These are phyloP conservation scores for Hofmannophila pseudospretella DNA, from an alignment of 2,888 invertebrate species.

Conservation along the genomic window DNA sequence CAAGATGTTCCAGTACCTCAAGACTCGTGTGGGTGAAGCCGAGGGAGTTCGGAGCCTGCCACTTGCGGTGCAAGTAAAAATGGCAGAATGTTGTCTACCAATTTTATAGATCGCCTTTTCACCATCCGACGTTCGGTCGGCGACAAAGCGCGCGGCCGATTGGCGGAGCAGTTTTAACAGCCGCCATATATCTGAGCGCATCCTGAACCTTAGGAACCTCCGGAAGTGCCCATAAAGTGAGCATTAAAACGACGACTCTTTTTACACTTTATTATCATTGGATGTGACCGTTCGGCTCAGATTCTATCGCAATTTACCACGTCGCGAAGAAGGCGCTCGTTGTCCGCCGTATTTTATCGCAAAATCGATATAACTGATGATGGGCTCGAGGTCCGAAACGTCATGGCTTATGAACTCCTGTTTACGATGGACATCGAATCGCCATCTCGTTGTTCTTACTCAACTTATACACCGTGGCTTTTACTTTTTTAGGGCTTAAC, in stretches of 20 bases:
- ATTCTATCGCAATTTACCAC: conserved; percentile 69
- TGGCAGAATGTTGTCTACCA: conserved; percentile 1
- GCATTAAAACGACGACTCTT: conserved; percentile 75
- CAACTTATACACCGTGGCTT: conserved; percentile 16
- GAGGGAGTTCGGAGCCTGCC: too few relatives aligned
- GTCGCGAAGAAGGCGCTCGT: conserved; percentile 50
- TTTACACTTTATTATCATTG: conserved; percentile 78
- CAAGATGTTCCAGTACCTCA: too few relatives aligned
- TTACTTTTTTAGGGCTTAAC: conserved; percentile 19
- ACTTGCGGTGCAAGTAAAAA: background rate
- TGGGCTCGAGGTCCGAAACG: conserved; percentile 50
- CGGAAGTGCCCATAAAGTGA: conserved; percentile 72
- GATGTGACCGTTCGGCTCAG: conserved; percentile 71
- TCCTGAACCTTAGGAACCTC: conserved; percentile 61
- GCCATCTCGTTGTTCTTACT: conserved; percentile 35
- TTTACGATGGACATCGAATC: conserved; percentile 55
- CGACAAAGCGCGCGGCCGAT: conserved; percentile 45
- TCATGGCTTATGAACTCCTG: conserved; percentile 59
- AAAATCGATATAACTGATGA: conserved; percentile 70
- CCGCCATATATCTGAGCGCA: conserved; percentile 57
- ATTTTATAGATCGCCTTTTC: conserved; percentile 23
- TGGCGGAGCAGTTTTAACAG: conserved; percentile 53
- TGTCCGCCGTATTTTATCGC: conserved; percentile 61
- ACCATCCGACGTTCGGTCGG: conserved; percentile 27
- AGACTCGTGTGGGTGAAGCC: background rate